A percentile compares a stretch with the other conserved stretches of the same genome.
Conservation (phyloP, 2,797 vertebrate genomes). For the Avahi laniger region DNA sequence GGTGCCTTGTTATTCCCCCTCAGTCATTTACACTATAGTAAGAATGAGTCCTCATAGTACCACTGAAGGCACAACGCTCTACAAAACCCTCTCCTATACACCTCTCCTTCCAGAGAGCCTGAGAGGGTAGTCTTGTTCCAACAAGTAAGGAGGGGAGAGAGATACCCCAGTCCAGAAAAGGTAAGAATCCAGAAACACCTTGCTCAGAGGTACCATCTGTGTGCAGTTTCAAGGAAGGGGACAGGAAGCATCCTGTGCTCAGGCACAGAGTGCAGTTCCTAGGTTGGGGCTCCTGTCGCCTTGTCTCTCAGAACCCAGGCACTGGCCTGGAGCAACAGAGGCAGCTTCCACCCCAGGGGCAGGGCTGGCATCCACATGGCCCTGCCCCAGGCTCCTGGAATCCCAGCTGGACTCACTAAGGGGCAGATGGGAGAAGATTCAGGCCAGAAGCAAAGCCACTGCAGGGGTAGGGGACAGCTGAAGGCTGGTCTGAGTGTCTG, state of each 20-base stretch:
- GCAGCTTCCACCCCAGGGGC: background rate
- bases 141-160: background rate
- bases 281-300: rapidly evolving
- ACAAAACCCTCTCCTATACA: background rate
- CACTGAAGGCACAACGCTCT: background rate
- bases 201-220: background rate
- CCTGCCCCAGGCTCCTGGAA: background rate
- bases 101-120: background rate
- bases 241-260: background rate
- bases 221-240: background rate
- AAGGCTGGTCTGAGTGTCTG: background rate
- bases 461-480: background rate
- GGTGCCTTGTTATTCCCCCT: background rate
- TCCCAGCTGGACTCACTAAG: background rate
- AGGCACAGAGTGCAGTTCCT: rapidly evolving
- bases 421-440: background rate
- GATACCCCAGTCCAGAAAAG: background rate
- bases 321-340: rapidly evolving
- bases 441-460: background rate
- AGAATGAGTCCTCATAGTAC: background rate
- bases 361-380: background rate
- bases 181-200: background rate
- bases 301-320: background rate
- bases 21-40: background rate
- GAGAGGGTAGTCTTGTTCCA: background rate